Evolutionary conservation across 2,113 vertebrate genomes (phyloP).

Genomic region (Serilophus lunatus): DNA sequence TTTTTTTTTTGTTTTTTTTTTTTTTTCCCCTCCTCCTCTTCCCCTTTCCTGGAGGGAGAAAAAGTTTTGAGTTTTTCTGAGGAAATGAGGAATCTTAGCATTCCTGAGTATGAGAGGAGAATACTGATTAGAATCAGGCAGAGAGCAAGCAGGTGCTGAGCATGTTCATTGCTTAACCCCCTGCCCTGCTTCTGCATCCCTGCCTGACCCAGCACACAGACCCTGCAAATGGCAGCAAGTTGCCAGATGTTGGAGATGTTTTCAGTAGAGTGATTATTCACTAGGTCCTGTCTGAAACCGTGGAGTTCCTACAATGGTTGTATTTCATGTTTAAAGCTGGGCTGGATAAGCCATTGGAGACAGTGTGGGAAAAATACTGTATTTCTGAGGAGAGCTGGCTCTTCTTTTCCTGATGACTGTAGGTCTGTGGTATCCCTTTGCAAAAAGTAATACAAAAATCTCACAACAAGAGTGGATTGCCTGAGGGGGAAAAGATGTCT

Average conservation of each 20-base stretch:
- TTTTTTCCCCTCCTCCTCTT: fast-evolving
- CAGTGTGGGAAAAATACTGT: neutral
- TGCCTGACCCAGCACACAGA: neutral
- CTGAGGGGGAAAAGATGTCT: neutral
- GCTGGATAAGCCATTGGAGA: neutral
- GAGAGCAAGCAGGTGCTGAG: conserved; percentile 40
- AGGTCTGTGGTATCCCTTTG: neutral
- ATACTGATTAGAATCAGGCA: conserved; percentile 46
- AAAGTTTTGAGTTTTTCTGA: neutral
- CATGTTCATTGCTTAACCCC: conserved; percentile 55
- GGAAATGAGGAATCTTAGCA: conserved; percentile 20
- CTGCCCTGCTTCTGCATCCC: conserved; percentile 30
- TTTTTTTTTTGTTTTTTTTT: fast-evolving
- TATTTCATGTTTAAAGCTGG: neutral
- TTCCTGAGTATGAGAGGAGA: neutral
- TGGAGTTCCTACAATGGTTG: neutral
- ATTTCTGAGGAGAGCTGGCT: neutral
- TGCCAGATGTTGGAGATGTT: conserved; percentile 48
- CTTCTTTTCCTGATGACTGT: neutral
- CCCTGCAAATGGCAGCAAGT: neutral
- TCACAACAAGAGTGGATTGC: neutral
- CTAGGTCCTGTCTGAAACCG: neutral
- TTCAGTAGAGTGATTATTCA: neutral
- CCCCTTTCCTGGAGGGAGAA: neutral
- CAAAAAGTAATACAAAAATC: neutral